Percentiles rank a stretch among this genome's conserved stretches.
These are phyloP conservation scores for Clistopyga incitator DNA, from an alignment of 2,888 invertebrate species.

Conservation along the genomic window DNA sequence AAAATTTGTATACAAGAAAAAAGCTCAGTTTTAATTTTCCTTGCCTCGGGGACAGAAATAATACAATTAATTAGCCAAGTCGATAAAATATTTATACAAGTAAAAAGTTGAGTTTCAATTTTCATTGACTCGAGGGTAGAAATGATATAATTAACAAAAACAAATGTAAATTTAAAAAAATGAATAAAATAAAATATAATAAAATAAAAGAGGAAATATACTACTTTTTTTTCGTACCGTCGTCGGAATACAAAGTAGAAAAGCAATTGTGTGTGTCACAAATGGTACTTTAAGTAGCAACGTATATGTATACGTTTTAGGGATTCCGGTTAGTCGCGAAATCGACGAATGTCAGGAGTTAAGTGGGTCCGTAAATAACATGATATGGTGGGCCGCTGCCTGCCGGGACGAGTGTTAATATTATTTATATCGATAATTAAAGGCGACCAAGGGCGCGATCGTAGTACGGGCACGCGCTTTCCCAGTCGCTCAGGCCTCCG, in stretches of 20 bases:
- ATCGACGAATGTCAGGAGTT: slow-evolving; percentile 65
- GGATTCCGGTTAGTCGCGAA: slow-evolving; percentile 66
- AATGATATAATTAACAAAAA: too few species aligned
- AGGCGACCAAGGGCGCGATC: slow-evolving; percentile 74
- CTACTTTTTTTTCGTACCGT: not conserved
- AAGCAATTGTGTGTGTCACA: slow-evolving; percentile 11
- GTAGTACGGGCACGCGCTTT: slow-evolving; percentile 69
- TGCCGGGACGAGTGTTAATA: slow-evolving; percentile 76
- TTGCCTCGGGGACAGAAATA: too few species aligned
- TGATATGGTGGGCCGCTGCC: slow-evolving; percentile 62
- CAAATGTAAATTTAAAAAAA: not conserved
- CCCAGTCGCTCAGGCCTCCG: slow-evolving; percentile 71
- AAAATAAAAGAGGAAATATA: not conserved
- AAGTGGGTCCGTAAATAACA: slow-evolving; percentile 67
- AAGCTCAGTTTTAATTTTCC: too few species aligned
- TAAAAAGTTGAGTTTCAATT: too few species aligned
- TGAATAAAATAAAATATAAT: not conserved
- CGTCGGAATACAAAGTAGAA: not conserved
- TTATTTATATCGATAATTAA: slow-evolving; percentile 81
- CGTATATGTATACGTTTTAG: slow-evolving; percentile 27
- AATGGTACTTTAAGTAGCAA: not conserved
- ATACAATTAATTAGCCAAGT: too few species aligned
- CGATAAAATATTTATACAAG: too few species aligned
- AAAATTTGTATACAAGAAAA: too few species aligned
- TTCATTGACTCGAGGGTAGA: too few species aligned